Conservation (phyloP, 2,113 vertebrate species). For the Arothron firmamentum region DNA sequence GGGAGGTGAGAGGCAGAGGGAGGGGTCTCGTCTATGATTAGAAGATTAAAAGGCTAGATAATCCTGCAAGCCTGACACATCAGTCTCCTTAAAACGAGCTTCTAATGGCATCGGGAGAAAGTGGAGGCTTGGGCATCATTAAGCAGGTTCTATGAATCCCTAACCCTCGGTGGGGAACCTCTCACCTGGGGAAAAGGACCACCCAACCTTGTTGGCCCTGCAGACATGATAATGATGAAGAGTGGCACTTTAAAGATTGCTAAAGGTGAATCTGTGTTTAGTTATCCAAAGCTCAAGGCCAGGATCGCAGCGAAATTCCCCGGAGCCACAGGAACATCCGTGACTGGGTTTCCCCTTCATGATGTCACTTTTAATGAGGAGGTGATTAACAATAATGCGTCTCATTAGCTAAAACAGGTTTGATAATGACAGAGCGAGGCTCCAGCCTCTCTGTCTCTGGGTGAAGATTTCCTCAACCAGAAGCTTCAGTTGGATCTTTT, state of each 20-base stretch:
- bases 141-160: slow-evolving; percentile 57
- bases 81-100: slow-evolving; percentile 62
- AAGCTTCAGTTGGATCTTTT: too few relatives aligned
- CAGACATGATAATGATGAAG: slow-evolving; percentile 1
- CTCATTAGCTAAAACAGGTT: slow-evolving; percentile 68
- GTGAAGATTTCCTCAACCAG: too few relatives aligned
- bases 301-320: not conserved
- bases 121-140: slow-evolving; percentile 53
- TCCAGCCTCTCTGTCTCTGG: too few relatives aligned
- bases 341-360: slow-evolving; percentile 38
- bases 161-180: slow-evolving; percentile 38
- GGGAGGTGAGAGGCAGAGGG: slow-evolving; percentile 31
- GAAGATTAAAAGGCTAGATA: slow-evolving; percentile 61
- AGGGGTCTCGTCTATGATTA: slow-evolving; percentile 68
- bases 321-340: slow-evolving; percentile 1
- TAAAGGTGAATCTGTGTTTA: not conserved
- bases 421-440: slow-evolving; percentile 42
- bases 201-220: slow-evolving; percentile 8
- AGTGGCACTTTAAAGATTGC: slow-evolving; percentile 15
- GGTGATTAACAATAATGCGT: slow-evolving; percentile 68
- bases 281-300: slow-evolving; percentile 1
- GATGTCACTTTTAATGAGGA: slow-evolving; percentile 57
- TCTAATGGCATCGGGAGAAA: slow-evolving; percentile 61
- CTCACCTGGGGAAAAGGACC: slow-evolving; percentile 17
- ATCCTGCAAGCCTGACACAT: slow-evolving; percentile 59